Percentiles rank a stretch among this genome's conserved stretches.
Conservation (phyloP, 2,113 vertebrate genomes). For the Microtus pennsylvanicus region DNA sequence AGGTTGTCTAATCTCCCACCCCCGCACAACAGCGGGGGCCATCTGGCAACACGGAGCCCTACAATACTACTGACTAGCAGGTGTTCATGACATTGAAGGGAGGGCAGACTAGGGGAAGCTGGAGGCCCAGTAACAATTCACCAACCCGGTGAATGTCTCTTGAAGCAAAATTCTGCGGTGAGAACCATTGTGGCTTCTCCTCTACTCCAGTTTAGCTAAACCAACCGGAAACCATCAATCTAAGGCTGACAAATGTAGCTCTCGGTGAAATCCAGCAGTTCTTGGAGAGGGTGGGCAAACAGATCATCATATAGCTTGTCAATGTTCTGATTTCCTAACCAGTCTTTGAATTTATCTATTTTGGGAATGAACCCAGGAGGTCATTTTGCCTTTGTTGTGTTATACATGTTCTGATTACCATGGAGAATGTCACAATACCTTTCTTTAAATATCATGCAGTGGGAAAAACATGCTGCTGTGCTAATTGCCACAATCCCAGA, state of each 20-base stretch:
- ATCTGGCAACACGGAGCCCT: conserved; percentile 9
- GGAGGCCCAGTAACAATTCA: neutral
- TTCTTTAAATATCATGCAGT: conserved; percentile 8
- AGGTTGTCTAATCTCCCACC: neutral
- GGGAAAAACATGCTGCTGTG: conserved; percentile 10
- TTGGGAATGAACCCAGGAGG: neutral
- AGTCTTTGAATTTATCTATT: conserved; percentile 49
- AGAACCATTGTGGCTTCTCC: neutral
- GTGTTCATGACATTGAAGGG: neutral
- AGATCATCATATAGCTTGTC: neutral
- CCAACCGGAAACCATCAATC: neutral
- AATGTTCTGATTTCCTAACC: neutral
- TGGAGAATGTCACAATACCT: neutral
- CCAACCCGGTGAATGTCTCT: neutral
- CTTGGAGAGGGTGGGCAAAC: neutral
- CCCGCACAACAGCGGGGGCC: neutral
- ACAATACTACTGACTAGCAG: neutral
- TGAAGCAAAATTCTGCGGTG: neutral
- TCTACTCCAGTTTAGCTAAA: neutral
- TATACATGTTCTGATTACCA: neutral
- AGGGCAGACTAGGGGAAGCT: neutral
- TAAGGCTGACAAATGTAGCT: conserved; percentile 10
- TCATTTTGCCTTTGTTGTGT: neutral
- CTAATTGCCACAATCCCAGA: neutral
- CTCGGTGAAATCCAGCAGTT: neutral